Evolutionary conservation across 2,888 invertebrate species (phyloP), one percentile per base, ranked within the genome.

Genomic region (Cenopis cana): DNA sequence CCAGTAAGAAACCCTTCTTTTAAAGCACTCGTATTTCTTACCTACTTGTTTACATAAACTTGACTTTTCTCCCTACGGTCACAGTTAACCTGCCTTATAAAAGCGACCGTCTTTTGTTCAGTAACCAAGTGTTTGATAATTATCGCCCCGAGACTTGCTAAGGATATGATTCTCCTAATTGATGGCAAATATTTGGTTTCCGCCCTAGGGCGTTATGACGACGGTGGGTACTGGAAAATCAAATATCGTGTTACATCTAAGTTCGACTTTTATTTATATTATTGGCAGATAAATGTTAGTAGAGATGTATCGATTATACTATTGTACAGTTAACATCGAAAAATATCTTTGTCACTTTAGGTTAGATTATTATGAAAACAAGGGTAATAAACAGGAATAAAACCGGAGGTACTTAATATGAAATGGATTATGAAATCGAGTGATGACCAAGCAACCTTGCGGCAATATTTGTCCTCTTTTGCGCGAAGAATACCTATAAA

Each of bases 101-200:
- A 33, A 33, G 33, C 18, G 9, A 57, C 17, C 18, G 17, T 54
- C 5, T 61, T 61, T 60, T 52, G 57, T 33, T 70, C 56, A 52
- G 61, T 78, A 78, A 79, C 81, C 82, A 83, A 83, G 82, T 84
- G 84, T 84, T 85, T 79, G 76, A 80, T 82, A 81, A 81, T 81
- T 67, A 67, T 78, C 75, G 82, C 84, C 81, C 74, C 73, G 74
- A 82, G 87, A 82, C 77, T 78, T 78, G 79, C 76, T 66, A 74
- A 72, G 68, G 75, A 74, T 75, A 76, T 74, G 55, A 69, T 57
- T 75, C 78, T 73, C 78, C 83, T 89, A 89, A 89, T 88, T 88
- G 82, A 82, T 76, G 73, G 71, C 65, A 79, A 79, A 81, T 79
- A 85, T 89, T 77, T 75, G 73, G 78, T 89, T 90, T 80, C 89